Base-by-base conservation (phyloP, 2,113 vertebrate species). In the Macrotus californicus region DNA sequence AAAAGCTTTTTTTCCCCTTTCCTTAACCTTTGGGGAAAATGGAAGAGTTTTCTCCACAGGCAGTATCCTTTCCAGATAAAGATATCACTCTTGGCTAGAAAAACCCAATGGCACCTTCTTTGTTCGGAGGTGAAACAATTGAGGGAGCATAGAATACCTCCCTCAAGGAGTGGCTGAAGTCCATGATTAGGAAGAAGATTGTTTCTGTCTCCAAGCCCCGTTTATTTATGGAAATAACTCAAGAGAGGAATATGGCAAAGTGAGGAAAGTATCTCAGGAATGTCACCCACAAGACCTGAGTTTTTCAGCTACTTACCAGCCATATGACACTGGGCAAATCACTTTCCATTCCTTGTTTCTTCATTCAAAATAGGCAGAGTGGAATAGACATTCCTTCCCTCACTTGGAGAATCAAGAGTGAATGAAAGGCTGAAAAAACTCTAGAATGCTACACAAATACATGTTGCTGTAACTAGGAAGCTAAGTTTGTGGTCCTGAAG, bases 31-130 rank as follows among this genome's bases (percentile, higher is more conserved):
- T 95, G 92, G 95, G 83, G 95, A 87, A 97, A 96, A 97, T 46
- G 56, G 97, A 97, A 91, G 96, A 82, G 86, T 95, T 96, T 96
- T 96, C 87, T 97, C 93, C 39, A 48, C 90, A 86, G 73, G 34
- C 43, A 87, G 10, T 26, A 31, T 81, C 19, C n/a, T 85, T 69
- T 85, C 48, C 41, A 86, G 56, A 85, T 54, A 82, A 91, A 14
- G 31, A 24, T 4, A n/a, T 21, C 16, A 50, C 67, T 70, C 14
- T 26, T 80, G 66, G 43, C 31, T 93, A 46, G 59, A 75, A 72
- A 81, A 92, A 31, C 13, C 4, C 26, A 39, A 0, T 3, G 15
- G 46, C 48, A 34, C 6, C 36, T 93, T 75, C 81, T 82, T 82
- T 83, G 43, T 91, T 50, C n/a, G 19, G 39, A 31, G 19, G 41